Conservation (phyloP, 1,140 invertebrate species). For the Cherax destructor region DNA sequence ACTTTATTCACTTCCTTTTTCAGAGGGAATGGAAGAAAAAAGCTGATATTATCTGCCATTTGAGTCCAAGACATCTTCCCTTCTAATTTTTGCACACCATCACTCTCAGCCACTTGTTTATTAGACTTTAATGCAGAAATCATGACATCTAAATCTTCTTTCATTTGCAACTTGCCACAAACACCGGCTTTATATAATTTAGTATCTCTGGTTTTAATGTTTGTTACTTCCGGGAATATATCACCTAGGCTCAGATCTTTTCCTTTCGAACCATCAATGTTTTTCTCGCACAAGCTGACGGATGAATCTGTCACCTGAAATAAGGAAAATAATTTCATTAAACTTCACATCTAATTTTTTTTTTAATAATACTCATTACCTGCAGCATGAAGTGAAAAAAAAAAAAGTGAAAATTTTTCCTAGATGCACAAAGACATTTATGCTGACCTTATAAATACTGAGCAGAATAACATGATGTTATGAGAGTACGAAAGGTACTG, state of each 20-base stretch:
- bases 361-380: too few species aligned
- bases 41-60: not conserved
- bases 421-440: too few species aligned
- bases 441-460: too few species aligned
- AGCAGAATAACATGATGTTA: too few species aligned
- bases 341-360: too few species aligned
- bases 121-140: not conserved
- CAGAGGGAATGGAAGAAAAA: slow-evolving; percentile 27
- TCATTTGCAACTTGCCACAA: not conserved
- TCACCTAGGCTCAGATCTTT: slow-evolving; percentile 23
- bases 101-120: not conserved
- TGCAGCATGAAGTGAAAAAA: too few species aligned
- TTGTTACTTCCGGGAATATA: slow-evolving; percentile 33
- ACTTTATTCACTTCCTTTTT: not conserved
- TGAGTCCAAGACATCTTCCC: not conserved
- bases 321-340: not conserved
- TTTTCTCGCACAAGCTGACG: not conserved
- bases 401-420: too few species aligned
- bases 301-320: not conserved
- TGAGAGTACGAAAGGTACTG: too few species aligned
- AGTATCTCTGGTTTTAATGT: not conserved
- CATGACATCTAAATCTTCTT: not conserved
- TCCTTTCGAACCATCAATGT: not conserved
- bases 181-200: not conserved
- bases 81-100: not conserved